Evolutionary conservation across 1,140 invertebrate genomes (phyloP).

Genomic region (Zaprionus gabonicus): DNA sequence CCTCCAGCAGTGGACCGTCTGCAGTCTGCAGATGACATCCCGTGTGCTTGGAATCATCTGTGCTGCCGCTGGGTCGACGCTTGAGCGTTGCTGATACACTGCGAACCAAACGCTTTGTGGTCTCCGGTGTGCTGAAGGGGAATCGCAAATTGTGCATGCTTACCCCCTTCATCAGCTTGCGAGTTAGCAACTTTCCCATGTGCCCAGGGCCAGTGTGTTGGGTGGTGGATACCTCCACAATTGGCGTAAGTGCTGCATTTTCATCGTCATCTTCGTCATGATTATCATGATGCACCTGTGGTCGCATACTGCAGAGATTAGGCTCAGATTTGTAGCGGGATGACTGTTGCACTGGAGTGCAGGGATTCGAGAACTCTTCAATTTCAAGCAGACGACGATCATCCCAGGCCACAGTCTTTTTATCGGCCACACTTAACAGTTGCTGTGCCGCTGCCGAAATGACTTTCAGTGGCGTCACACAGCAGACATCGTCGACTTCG

Average conservation of each 20-base stretch:
- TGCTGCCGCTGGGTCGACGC: conserved; percentile 60
- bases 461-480: conserved; percentile 71
- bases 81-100: conserved; percentile 72
- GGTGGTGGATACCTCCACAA: conserved; percentile 53
- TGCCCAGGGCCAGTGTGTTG: conserved; percentile 29
- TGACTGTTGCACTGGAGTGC: conserved; percentile 72
- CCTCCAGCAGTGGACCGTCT: conserved; percentile 60
- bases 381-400: conserved; percentile 67
- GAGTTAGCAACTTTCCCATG: conserved; percentile 68
- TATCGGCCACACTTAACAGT: conserved; percentile 53
- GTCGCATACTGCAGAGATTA: conserved; percentile 72
- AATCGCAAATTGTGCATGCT: conserved; percentile 82
- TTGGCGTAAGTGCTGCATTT: conserved; percentile 62
- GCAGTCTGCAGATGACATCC: conserved; percentile 24
- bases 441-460: conserved; percentile 70
- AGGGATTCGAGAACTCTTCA: conserved; percentile 78
- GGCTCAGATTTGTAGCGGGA: conserved; percentile 82
- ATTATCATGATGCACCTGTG: conserved; percentile 40
- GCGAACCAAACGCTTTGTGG: conserved; percentile 74
- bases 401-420: conserved; percentile 76
- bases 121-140: conserved; percentile 77
- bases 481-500: conserved; percentile 59
- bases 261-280: conserved; percentile 30
- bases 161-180: conserved; percentile 83
- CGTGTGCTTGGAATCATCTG: conserved; percentile 53